phyloP scores from a whole-genome alignment of 2,113 vertebrate species.

The Colossoma macropomum region DNA sequence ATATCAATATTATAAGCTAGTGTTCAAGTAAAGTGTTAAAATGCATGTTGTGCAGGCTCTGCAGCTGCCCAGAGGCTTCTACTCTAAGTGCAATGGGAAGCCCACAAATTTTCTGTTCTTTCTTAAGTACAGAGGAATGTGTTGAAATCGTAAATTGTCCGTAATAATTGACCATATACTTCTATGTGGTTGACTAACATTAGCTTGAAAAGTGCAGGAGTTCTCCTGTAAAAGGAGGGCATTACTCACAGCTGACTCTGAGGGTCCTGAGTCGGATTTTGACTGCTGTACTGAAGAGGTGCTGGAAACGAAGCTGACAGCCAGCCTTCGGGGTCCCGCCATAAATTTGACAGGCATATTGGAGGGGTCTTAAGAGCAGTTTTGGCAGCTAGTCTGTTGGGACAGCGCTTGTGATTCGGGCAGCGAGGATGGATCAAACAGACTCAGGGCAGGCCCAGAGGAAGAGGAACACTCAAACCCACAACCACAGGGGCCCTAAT shows the following conservation, averaged over 20 bases:
- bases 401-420: slow-evolving; percentile 18
- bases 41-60: too few relatives aligned
- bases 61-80: too few relatives aligned
- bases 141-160: not conserved
- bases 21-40: too few relatives aligned
- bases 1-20: too few relatives aligned
- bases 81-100: too few relatives aligned
- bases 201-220: not conserved
- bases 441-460: not conserved
- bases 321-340: slow-evolving; percentile 33
- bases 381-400: slow-evolving; percentile 47
- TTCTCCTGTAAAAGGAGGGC: not conserved
- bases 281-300: slow-evolving; percentile 52
- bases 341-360: slow-evolving; percentile 55
- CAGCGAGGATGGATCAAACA: not conserved
- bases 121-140: not conserved
- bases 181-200: not conserved
- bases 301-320: slow-evolving; percentile 39
- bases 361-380: slow-evolving; percentile 37
- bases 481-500: slow-evolving; percentile 48
- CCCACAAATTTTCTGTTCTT: not conserved
- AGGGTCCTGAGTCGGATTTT: slow-evolving; percentile 49
- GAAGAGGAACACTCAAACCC: slow-evolving; percentile 14
- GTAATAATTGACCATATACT: not conserved
- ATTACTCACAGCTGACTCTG: not conserved